phyloP scores from a whole-genome alignment of 2,113 vertebrate genomes.

The Thamnophis sirtalis region DNA sequence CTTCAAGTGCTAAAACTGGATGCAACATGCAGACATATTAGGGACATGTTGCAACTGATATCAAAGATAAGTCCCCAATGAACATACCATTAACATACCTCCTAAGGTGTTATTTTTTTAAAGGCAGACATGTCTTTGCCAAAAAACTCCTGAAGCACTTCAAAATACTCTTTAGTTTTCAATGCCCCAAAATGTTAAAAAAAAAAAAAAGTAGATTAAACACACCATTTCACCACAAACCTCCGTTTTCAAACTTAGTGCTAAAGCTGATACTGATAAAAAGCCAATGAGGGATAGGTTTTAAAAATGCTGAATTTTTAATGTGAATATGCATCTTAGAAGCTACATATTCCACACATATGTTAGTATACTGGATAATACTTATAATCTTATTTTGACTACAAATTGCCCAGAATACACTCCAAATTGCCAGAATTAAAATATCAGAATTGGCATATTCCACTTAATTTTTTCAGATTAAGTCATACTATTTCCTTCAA shows the following conservation, averaged over 20 bases:
- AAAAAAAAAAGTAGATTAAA: background rate
- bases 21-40: constrained; percentile 28
- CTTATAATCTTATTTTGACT: background rate
- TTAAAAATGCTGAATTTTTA: background rate
- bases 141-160: background rate
- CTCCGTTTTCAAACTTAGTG: background rate
- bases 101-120: background rate
- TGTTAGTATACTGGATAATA: background rate
- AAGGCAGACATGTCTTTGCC: background rate
- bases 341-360: background rate
- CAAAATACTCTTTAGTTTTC: background rate
- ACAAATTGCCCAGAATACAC: background rate
- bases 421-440: background rate
- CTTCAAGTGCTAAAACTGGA: constrained; percentile 32
- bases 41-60: background rate
- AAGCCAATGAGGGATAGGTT: background rate
- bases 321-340: background rate
- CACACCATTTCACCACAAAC: background rate
- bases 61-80: background rate
- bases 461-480: background rate
- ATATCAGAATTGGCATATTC: background rate
- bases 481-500: background rate
- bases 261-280: background rate
- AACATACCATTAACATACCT: background rate
- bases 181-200: no score